phyloP scores from a whole-genome alignment of 92 coral and sea anemone species.

The Micromussa lordhowensis region DNA sequence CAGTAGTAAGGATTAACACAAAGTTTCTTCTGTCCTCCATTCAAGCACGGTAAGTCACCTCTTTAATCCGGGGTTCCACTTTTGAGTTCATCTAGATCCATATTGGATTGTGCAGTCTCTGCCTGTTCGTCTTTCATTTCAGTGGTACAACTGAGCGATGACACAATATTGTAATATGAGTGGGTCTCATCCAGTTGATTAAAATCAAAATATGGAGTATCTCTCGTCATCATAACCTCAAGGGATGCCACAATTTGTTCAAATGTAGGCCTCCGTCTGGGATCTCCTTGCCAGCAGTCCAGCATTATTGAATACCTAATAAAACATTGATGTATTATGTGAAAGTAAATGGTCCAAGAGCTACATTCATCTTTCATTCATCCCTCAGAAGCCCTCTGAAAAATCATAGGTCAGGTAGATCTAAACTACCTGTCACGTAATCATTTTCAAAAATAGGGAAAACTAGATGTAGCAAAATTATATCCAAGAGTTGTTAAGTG shows the following conservation, averaged over 20 bases:
- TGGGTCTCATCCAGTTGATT: conserved; percentile 15
- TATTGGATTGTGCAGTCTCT: not conserved
- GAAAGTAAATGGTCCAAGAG: too few species aligned
- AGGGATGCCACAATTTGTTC: not conserved
- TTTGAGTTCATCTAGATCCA: not conserved
- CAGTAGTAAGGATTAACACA: too few species aligned
- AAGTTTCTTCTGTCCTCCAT: too few species aligned
- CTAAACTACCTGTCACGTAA: too few species aligned
- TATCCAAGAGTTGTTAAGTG: too few species aligned
- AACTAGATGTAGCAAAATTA: too few species aligned
- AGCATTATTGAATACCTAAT: conserved; percentile 5
- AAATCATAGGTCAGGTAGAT: too few species aligned
- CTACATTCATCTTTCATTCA: too few species aligned
- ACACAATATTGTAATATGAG: not conserved
- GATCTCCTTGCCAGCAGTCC: conserved; percentile 11
- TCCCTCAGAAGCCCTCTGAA: too few species aligned
- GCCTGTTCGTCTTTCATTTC: not conserved
- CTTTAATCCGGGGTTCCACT: not conserved
- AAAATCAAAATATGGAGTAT: conserved; percentile 2
- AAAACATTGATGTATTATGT: not conserved
- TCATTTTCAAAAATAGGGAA: too few species aligned
- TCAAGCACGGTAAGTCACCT: too few species aligned
- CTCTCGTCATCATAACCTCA: conserved; percentile 1
- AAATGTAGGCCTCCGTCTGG: conserved; percentile 2
- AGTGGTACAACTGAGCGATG: not conserved